phyloP scores from a whole-genome alignment of 2,797 vertebrate genomes.

The Sorex maritimensis region DNA sequence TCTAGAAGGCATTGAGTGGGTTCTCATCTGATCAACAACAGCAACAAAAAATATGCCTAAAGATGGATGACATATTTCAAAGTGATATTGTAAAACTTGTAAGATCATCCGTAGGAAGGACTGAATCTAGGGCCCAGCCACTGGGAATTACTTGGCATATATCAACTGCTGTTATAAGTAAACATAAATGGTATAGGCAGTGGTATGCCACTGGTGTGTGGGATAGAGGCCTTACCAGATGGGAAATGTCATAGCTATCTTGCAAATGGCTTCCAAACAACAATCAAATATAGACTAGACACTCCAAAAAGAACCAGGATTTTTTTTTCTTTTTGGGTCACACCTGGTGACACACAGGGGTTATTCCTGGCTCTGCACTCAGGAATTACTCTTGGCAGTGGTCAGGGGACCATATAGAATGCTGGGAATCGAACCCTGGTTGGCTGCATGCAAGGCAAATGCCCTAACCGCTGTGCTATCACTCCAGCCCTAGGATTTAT shows the following conservation, averaged over 20 bases:
- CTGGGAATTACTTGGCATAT: background rate
- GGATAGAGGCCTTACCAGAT: constrained; percentile 13
- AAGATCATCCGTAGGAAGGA: background rate
- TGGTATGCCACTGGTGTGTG: background rate
- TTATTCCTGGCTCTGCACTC: too few species aligned
- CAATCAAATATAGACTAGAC: too few species aligned
- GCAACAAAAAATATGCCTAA: constrained; percentile 8
- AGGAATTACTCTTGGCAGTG: too few species aligned
- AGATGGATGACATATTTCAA: constrained; percentile 25
- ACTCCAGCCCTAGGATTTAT: constrained; percentile 17
- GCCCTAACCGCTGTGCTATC: too few species aligned
- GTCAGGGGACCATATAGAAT: too few species aligned
- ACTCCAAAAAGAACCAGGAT: constrained; percentile 18
- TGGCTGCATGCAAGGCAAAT: too few species aligned
- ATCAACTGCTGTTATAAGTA: background rate
- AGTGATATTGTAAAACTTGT: background rate
- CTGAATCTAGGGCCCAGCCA: constrained; percentile 9
- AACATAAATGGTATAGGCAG: background rate
- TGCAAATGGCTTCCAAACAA: background rate
- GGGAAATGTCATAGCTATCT: constrained; percentile 41
- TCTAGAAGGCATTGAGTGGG: background rate
- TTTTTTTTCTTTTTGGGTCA: background rate
- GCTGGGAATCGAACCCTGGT: too few species aligned
- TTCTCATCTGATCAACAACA: background rate
- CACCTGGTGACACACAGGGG: too few species aligned